A percentile compares a stretch with the other conserved stretches of the same genome.
Evolutionary conservation across 2,113 vertebrate species (phyloP).

Genomic region (Lycaon pictus): DNA sequence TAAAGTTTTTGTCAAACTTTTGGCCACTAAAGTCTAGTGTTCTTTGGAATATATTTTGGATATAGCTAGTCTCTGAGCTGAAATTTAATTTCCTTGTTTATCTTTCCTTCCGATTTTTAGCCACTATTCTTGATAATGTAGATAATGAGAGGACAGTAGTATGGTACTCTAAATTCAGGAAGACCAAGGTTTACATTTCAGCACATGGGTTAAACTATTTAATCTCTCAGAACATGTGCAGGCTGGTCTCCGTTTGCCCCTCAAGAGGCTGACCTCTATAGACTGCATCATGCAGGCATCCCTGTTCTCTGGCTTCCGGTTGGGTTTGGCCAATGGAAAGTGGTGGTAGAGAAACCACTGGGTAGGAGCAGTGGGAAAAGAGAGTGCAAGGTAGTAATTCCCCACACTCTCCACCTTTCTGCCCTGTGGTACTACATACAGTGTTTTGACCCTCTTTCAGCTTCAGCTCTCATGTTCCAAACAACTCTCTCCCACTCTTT

Average conservation of each 20-base stretch:
- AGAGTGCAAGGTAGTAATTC: not conserved
- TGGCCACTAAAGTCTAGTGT: not conserved
- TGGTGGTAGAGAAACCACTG: not conserved
- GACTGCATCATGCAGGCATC: not conserved
- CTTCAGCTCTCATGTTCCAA: not conserved
- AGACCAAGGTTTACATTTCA: not conserved
- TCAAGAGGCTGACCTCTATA: not conserved
- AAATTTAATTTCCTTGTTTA: not conserved
- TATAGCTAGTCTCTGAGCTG: not conserved
- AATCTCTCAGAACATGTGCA: not conserved
- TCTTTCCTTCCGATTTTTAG: not conserved
- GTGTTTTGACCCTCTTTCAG: not conserved
- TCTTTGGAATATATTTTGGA: not conserved
- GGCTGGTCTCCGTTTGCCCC: not conserved
- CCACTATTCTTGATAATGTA: not conserved
- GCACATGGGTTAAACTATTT: not conserved
- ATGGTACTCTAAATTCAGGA: not conserved
- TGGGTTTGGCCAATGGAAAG: not conserved
- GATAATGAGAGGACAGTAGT: not conserved
- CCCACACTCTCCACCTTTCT: rapidly evolving
- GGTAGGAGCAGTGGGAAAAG: not conserved
- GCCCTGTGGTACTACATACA: not conserved
- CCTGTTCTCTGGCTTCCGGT: not conserved
- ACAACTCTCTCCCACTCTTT: not conserved
- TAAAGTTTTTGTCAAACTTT: not conserved